Base-by-base conservation (phyloP, 2,888 invertebrate genomes). In the Ptychoptera contaminata region DNA sequence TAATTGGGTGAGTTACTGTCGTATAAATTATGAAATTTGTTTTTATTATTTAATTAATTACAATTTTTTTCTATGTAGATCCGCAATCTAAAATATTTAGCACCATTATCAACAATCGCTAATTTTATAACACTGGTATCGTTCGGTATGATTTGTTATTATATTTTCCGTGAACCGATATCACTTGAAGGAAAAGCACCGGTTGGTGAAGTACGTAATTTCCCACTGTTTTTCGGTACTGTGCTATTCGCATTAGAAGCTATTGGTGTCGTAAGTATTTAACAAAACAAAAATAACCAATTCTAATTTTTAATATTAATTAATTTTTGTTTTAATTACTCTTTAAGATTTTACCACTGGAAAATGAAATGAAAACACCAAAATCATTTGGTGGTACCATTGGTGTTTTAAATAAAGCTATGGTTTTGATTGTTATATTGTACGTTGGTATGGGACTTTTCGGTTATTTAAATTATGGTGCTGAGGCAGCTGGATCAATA, bases 211-310 rank as follows among this genome's bases (percentile, higher is more conserved):
- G 58, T 79, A 2, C 65, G 70, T 31, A 73, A 78, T 44, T 82
- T 90, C 56, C 96, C 97, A 0, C 71, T 97, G 2, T 97, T 88
- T 69, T 93, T 97, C 61, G 94, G 96, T 36, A 96, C 93, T 0
- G 94, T 92, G 0, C 72, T 97, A 41, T 97, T 93, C 62, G 90
- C 97, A 0, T 76, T 97, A 55, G 96, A 97, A 71, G 93, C 94
- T 44, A 93, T 96, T 52, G 85, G 85, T 43, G 84, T 86, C 65
- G 85, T 87, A 62, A 73, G 80, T 72, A 51, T 45, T 34, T 23
- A n/a, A n/a, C n/a, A n/a, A n/a, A n/a, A n/a, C n/a, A n/a, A n/a
- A n/a, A n/a, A n/a, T n/a, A n/a, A n/a, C n/a, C n/a, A n/a, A n/a
- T n/a, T 37, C 12, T n/a, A 8, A 16, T 23, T 36, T 12, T 31